Evolutionary conservation across 2,797 vertebrate genomes (phyloP).

Genomic region (Ctenochaetus hawaiiensis): DNA sequence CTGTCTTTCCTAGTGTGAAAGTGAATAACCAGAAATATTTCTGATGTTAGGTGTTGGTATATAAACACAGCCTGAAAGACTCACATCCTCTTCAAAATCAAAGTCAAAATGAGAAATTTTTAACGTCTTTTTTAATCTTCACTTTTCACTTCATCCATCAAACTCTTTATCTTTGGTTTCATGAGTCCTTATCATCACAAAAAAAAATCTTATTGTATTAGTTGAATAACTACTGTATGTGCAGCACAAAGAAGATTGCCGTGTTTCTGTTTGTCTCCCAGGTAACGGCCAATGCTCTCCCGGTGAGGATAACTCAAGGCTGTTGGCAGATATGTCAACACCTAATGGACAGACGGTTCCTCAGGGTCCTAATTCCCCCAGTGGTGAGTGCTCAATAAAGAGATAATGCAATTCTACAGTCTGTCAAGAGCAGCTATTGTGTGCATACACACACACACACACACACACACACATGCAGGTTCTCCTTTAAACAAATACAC

Average conservation of each 20-base stretch:
- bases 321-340: constrained; percentile 93
- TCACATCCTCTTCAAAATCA: background rate
- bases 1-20: background rate
- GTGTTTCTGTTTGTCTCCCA: constrained; percentile 83
- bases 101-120: background rate
- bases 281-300: constrained; percentile 96
- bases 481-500: constrained; percentile 1
- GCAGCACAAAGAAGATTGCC: constrained; percentile 54
- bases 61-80: background rate
- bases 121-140: too few species aligned
- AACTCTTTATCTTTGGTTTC: too few species aligned
- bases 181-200: background rate
- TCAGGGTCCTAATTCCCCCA: constrained; percentile 86
- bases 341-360: constrained; percentile 93
- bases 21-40: background rate
- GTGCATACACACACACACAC: background rate
- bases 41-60: background rate
- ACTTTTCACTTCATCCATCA: too few species aligned
- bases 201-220: constrained; percentile 8
- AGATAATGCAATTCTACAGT: constrained; percentile 23
- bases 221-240: constrained; percentile 16
- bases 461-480: background rate
- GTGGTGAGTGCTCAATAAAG: constrained; percentile 77
- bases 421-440: constrained; percentile 8
- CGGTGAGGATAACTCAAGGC: constrained; percentile 92